These are phyloP conservation scores for Pluvialis apricaria DNA, from an alignment of 2,113 vertebrate genomes.

Conservation along the genomic window DNA sequence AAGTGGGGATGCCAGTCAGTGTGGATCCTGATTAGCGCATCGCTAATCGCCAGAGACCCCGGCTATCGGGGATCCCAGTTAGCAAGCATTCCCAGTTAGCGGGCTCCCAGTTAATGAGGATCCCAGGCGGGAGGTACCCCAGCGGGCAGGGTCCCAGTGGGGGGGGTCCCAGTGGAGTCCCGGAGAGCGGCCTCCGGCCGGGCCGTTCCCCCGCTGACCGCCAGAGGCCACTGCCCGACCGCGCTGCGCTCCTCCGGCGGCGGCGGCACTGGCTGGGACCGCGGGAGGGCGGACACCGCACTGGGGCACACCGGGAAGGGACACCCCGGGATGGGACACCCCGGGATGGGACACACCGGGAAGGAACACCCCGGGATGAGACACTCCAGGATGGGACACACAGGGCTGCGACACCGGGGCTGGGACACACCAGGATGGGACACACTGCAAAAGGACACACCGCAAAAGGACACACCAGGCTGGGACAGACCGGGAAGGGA, in stretches of 20 bases:
- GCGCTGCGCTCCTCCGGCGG: background rate
- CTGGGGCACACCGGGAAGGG: fast-evolving
- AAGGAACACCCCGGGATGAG: too few relatives aligned
- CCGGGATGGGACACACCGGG: background rate
- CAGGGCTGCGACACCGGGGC: background rate
- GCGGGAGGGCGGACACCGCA: background rate
- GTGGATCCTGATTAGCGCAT: background rate
- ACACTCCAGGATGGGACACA: background rate
- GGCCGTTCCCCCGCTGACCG: background rate
- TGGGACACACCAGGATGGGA: background rate
- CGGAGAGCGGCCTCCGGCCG: background rate
- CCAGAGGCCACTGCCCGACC: background rate
- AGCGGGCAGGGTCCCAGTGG: background rate
- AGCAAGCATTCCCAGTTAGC: fast-evolving
- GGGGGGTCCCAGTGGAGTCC: fast-evolving
- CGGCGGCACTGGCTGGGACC: background rate
- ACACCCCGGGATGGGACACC: background rate
- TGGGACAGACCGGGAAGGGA: background rate
- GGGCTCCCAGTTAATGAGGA: too few relatives aligned
- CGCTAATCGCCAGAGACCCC: too few relatives aligned
- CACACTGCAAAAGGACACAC: background rate
- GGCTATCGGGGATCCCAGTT: fast-evolving
- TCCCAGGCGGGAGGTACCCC: fast-evolving
- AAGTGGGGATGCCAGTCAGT: background rate
- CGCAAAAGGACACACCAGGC: fast-evolving